Percentiles rank a stretch among this genome's conserved stretches.
These are phyloP conservation scores for Mesaphorura yosii DNA, from an alignment of 1,140 invertebrate species.

Conservation along the genomic window DNA sequence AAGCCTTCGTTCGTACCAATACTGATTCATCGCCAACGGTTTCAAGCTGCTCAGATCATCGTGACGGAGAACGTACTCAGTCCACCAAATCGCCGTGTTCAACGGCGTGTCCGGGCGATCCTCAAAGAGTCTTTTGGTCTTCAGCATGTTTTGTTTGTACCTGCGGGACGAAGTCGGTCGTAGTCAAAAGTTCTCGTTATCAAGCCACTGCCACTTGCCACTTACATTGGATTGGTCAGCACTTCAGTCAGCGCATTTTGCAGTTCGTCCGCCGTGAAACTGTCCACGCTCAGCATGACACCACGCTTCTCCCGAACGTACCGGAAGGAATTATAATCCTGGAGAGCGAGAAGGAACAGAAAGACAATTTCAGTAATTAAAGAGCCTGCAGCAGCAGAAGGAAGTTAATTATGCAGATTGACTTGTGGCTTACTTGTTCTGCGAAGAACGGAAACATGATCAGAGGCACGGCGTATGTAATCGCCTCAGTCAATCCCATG, in stretches of 20 bases:
- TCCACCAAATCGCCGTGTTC: conserved; percentile 22
- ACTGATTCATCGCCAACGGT: conserved; percentile 32
- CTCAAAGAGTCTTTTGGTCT: conserved; percentile 6
- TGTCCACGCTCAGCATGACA: neutral
- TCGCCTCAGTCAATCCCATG: conserved; percentile 9
- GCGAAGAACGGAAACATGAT: conserved; percentile 18
- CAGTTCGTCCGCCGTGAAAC: neutral
- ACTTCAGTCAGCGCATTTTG: neutral
- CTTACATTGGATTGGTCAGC: neutral
- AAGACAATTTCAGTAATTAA: conserved; percentile 30
- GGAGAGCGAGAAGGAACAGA: neutral
- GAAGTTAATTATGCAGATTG: no score
- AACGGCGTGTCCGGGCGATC: conserved; percentile 14
- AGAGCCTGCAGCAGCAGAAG: no score
- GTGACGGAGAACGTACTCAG: conserved; percentile 20
- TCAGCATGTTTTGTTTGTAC: conserved; percentile 11
- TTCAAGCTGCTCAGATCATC: conserved; percentile 5
- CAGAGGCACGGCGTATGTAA: conserved; percentile 6
- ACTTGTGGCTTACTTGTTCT: no score
- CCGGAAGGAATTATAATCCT: conserved; percentile 15
- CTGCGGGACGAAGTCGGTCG: conserved; percentile 10
- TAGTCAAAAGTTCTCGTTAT: neutral
- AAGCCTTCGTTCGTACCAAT: conserved; percentile 35
- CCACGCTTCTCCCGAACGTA: neutral
- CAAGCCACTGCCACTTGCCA: neutral